Base-by-base conservation (phyloP, 2,797 vertebrate species). In the Sebastolobus altivelis region DNA sequence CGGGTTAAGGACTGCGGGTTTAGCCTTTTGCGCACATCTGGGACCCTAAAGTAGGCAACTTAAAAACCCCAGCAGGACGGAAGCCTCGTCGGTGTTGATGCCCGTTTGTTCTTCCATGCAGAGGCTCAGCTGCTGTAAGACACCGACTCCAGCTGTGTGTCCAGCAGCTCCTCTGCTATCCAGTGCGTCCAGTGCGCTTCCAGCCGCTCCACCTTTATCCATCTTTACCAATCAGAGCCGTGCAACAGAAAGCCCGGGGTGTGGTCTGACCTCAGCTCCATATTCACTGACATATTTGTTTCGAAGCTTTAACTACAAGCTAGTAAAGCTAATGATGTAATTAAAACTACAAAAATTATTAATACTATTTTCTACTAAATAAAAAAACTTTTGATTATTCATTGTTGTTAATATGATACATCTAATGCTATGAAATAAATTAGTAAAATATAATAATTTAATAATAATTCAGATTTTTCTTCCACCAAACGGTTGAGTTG, bases 121-220 rank as follows among this genome's bases (percentile, higher is more conserved):
- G 16, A 4, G 3, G 13, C 25, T 6, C 40, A 43, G 38, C 61
- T 54, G 6, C 61, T 38, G 12, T 12, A 56, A 61, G 27, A 22
- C 11, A 56, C 2, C 70, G 1, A 0, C 31, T 1, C 1, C 37
- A 52, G 14, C 9, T 37, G 33, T 31, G 54, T 31, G 54, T 52
- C 49, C 49, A 52, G 27, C 62, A 5, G 37, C 65, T 65, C 43
- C 8, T 46, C 38, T 8, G 22, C 18, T 3, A 2, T 20, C 10
- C 49, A 5, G 69, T 20, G 75, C 11, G 66, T 66, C 68, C 70
- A 58, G 71, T 11, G 80, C 82, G 65, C 59, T 5, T 37, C 33
- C 46, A 54, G 35, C 60, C 12, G 73, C 79, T 66, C 75, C 80
- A 63, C 77, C 25, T 73, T 84, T 35, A 71, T 65, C 72, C 70